Percentiles rank a stretch among this genome's conserved stretches.
phyloP scores from a whole-genome alignment of 2,797 vertebrate species.

The Antennarius maculatus region DNA sequence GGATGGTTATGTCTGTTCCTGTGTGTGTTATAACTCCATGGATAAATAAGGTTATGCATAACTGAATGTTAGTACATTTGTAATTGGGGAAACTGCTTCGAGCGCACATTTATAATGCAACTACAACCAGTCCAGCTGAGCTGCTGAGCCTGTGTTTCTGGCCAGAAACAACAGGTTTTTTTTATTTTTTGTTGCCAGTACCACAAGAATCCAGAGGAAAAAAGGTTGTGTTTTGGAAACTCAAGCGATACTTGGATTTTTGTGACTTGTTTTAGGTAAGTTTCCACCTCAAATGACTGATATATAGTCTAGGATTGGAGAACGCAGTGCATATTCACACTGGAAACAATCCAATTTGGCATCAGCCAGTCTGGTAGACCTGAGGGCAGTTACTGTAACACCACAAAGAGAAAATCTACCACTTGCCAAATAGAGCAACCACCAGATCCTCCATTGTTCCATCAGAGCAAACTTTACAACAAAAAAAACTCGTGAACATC shows the following conservation, averaged over 20 bases:
- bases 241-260: not conserved
- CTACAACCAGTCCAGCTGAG: no score
- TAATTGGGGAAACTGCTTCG: not conserved
- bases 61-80: not conserved
- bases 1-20: not conserved
- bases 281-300: conserved; percentile 1
- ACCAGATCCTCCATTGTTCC: conserved; percentile 13
- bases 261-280: not conserved
- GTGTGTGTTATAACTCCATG: no score
- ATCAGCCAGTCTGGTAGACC: not conserved
- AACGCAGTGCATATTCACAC: not conserved
- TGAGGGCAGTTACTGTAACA: conserved; percentile 22
- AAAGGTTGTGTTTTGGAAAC: conserved; percentile 5
- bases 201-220: not conserved
- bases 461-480: conserved; percentile 24
- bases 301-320: not conserved
- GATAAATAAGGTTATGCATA: not conserved
- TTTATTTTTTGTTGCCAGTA: not conserved
- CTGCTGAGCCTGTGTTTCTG: not conserved
- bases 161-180: not conserved
- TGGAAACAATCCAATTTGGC: conserved; percentile 33
- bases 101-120: no score
- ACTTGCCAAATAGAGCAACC: conserved; percentile 20
- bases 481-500: conserved; percentile 19
- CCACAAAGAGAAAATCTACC: conserved; percentile 18